Percentiles rank a stretch among this genome's conserved stretches.
Evolutionary conservation across 2,797 vertebrate species (phyloP).

Genomic region (Crossoptilon crossoptilon): DNA sequence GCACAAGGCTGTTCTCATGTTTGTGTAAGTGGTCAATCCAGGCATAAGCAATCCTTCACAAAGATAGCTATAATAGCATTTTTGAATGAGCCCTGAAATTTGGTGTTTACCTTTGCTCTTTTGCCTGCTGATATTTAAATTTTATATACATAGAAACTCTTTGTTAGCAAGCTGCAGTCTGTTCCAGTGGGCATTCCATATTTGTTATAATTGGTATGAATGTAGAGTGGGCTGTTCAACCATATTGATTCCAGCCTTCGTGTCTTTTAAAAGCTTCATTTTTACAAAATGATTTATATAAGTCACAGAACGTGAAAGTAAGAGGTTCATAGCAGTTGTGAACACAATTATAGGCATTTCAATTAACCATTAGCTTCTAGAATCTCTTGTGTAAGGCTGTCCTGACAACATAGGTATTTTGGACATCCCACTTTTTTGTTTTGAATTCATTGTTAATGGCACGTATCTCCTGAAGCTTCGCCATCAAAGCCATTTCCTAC

Average conservation of each 20-base stretch:
- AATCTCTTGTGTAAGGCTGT: not conserved
- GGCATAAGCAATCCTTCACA: not conserved
- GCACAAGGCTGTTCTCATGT: not conserved
- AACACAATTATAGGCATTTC: not conserved
- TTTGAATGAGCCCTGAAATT: not conserved
- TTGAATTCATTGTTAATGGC: not conserved
- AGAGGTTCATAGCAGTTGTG: not conserved
- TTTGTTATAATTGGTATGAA: not conserved
- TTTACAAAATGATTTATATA: not conserved
- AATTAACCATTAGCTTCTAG: not conserved
- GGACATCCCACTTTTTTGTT: not conserved
- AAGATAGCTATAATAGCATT: not conserved
- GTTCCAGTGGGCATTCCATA: not conserved
- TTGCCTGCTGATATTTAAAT: not conserved
- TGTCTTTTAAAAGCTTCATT: not conserved
- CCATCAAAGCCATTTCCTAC: not conserved
- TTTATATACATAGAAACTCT: not conserved
- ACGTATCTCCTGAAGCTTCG: not conserved
- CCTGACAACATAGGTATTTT: not conserved
- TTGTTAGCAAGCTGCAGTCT: not conserved
- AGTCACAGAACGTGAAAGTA: not conserved
- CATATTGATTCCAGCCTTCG: not conserved
- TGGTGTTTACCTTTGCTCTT: not conserved
- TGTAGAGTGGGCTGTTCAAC: not conserved
- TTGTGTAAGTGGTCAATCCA: not conserved